Evolutionary conservation across 2,888 invertebrate genomes (phyloP), one percentile per base, ranked within the genome.

Genomic region (Nycteola revayana): DNA sequence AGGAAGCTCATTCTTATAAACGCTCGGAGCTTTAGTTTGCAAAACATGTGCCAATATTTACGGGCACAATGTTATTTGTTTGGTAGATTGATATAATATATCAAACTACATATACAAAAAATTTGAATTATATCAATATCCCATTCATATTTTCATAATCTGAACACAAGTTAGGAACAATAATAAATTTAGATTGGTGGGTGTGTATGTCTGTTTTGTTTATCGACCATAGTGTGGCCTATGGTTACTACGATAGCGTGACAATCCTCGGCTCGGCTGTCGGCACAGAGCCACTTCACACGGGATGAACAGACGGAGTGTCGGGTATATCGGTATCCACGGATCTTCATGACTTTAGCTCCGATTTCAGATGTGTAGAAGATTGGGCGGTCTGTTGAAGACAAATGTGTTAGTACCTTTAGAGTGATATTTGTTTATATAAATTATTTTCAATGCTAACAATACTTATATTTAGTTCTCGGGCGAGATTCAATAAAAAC

Each of bases 241-340:
- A 86, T 86, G 20, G 86, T 87, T 48, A 85, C 83, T 8, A 85
- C 75, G 9, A 83, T 75, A 1, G 83, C 83, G 34, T 79, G 81
- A 44, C 86, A 87, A 40, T 77, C 70, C 43, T 60, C 66, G 27
- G 69, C 65, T 1, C 82, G 51, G 46, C 79, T 84, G 49, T 85
- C 84, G 0, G 79, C 72, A 33, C 86, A 86, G 1, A 86, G 49
- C 86, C 86, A 86, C 43, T 80, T 76, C 1, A 87, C 86, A 29
- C 81, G 63, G 7, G 85, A 82, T 1, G 85, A 84, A 57, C 86
- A 87, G 18, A 87, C 86, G 0, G 86, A 87, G 41, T 85, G 86
- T 0, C 85, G 55, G 0, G 85, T 81, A 51, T 86, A 85, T 66
- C 78, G 73, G 58, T 83, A 83, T 0, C 86, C 86, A 0, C 75